Conservation (phyloP, 2,113 vertebrate species). For the Grammomys dolichurus region DNA sequence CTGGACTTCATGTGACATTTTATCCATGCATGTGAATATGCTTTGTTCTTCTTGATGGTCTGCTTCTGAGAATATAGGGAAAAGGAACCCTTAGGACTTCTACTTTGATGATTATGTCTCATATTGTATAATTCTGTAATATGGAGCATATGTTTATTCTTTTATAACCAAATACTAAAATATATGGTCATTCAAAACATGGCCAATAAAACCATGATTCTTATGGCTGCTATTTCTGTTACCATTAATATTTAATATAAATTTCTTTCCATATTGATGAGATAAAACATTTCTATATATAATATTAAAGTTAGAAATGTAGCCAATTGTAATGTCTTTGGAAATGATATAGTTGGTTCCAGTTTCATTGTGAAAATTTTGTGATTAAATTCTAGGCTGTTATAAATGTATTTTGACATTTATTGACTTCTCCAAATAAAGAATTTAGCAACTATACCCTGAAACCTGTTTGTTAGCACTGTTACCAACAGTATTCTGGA, state of each 20-base stretch:
- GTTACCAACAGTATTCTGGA: not conserved
- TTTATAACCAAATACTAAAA: constrained; percentile 24
- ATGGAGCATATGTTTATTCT: not conserved
- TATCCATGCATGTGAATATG: not conserved
- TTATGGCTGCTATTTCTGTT: not conserved
- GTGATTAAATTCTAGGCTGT: not conserved
- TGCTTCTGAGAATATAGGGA: not conserved
- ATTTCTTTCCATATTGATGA: constrained; percentile 16
- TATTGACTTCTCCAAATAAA: not conserved
- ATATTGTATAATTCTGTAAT: constrained; percentile 41
- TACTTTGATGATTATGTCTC: not conserved
- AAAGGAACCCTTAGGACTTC: not conserved
- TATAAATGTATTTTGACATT: not conserved
- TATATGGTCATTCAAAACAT: not conserved
- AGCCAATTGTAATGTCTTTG: constrained; percentile 6
- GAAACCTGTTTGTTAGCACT: not conserved
- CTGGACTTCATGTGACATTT: not conserved
- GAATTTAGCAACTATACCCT: not conserved
- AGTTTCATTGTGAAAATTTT: not conserved
- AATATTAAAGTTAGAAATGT: constrained; percentile 32
- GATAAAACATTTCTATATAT: constrained; percentile 38
- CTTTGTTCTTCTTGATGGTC: not conserved
- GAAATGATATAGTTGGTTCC: not conserved
- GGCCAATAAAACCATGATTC: constrained; percentile 48
- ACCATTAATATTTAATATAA: constrained; percentile 4